Conservation (phyloP, 2,113 vertebrate species). For the Heloderma charlesbogerti region DNA sequence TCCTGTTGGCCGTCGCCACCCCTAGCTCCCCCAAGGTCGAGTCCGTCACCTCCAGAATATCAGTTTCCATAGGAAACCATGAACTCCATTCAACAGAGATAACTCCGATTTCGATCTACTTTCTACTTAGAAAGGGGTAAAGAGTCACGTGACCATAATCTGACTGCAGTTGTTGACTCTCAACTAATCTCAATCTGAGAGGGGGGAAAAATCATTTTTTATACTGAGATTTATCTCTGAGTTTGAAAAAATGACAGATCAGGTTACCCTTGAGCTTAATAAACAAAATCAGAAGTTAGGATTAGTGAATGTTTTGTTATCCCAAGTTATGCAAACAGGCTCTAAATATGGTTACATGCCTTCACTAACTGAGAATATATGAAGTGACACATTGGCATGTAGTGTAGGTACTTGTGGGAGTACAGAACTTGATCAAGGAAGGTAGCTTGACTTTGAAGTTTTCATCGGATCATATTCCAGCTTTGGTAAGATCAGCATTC, state of each 20-base stretch:
- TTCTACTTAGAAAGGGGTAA: background rate
- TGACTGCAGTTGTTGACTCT: background rate
- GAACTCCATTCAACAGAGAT: background rate
- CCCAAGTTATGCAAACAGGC: background rate
- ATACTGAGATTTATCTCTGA: background rate
- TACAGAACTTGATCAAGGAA: background rate
- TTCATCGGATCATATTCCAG: background rate
- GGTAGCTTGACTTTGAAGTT: background rate
- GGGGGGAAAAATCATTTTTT: too few species aligned
- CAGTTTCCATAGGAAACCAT: background rate
- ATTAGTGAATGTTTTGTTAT: background rate
- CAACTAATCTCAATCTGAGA: background rate
- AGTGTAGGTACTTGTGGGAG: background rate
- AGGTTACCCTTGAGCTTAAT: background rate
- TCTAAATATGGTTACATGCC: background rate
- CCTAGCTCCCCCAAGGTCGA: too few species aligned
- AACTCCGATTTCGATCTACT: background rate
- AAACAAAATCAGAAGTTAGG: background rate
- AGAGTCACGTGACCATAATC: background rate
- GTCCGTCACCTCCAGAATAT: too few species aligned
- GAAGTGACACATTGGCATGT: background rate
- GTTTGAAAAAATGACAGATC: background rate
- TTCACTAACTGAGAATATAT: background rate
- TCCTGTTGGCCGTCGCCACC: too few species aligned
- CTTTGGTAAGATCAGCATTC: background rate